Evolutionary conservation across 2,113 vertebrate species (phyloP).

Genomic region (Machaerirhynchus nigripectus): DNA sequence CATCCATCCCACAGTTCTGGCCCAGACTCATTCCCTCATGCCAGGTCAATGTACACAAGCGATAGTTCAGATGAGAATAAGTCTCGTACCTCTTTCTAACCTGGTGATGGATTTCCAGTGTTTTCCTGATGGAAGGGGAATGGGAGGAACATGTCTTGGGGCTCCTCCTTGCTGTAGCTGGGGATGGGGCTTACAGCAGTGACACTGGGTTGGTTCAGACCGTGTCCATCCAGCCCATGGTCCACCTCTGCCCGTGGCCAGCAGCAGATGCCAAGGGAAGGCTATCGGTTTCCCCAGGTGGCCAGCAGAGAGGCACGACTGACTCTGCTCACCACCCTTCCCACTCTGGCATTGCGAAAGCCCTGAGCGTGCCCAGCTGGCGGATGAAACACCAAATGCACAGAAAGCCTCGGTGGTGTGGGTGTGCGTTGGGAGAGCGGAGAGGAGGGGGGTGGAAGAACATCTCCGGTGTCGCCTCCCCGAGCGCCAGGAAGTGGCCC

Average conservation of each 20-base stretch:
- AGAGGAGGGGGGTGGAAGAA: not conserved
- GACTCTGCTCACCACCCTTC: not conserved
- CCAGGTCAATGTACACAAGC: rapidly evolving
- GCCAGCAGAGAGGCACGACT: not conserved
- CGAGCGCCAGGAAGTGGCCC: not conserved
- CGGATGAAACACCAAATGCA: not conserved
- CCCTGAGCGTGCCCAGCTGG: not conserved
- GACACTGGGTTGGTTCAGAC: rapidly evolving
- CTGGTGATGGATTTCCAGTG: not conserved
- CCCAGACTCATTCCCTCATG: too few species aligned
- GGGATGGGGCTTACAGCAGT: not conserved
- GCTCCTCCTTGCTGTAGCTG: not conserved
- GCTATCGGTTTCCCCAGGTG: rapidly evolving
- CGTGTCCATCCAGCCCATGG: not conserved
- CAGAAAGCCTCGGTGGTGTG: not conserved
- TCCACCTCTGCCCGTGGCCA: not conserved
- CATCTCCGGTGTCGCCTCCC: not conserved
- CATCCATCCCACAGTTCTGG: not conserved
- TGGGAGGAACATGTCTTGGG: rapidly evolving
- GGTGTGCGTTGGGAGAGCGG: not conserved
- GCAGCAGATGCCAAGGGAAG: not conserved
- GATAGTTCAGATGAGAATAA: not conserved
- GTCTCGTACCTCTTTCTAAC: not conserved
- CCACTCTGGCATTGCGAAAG: not conserved
- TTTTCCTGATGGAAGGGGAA: not conserved